Evolutionary conservation across 2,888 invertebrate genomes (phyloP).

Genomic region (Acronicta leporina): DNA sequence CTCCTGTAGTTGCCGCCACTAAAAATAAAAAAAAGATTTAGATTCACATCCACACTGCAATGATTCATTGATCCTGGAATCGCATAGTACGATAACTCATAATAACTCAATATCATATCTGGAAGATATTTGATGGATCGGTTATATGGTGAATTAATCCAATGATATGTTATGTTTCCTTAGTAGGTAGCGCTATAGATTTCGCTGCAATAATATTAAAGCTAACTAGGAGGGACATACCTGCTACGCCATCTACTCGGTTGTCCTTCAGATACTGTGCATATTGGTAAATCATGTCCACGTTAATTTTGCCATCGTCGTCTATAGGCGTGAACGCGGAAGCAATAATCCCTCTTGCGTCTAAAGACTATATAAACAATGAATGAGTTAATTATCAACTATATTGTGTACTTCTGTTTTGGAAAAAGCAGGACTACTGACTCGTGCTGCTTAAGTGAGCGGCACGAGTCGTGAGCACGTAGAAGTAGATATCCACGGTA

Average conservation of each 20-base stretch:
- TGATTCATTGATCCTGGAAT: no score
- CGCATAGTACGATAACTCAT: no score
- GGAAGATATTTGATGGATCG: no score
- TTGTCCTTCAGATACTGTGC: conserved; percentile 27
- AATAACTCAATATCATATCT: no score
- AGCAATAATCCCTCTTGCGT: conserved; percentile 23
- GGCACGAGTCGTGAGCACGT: no score
- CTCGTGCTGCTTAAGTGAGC: background rate
- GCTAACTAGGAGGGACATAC: conserved; percentile 20
- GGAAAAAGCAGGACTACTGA: background rate
- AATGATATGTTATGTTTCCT: no score
- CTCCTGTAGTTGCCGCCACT: conserved; percentile 23
- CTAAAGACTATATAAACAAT: conserved; percentile 8
- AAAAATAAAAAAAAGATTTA: background rate
- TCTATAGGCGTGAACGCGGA: conserved; percentile 49
- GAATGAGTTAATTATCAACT: background rate
- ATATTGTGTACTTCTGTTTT: background rate
- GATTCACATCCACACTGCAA: no score
- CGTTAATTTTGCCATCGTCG: conserved; percentile 22
- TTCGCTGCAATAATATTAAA: no score
- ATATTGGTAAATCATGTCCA: conserved; percentile 40
- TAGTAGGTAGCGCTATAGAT: no score
- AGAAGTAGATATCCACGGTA: no score
- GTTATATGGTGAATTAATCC: no score
- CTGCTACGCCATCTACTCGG: conserved; percentile 33